Conservation (phyloP, 2,888 invertebrate genomes). For the Eupithecia insigniata region DNA sequence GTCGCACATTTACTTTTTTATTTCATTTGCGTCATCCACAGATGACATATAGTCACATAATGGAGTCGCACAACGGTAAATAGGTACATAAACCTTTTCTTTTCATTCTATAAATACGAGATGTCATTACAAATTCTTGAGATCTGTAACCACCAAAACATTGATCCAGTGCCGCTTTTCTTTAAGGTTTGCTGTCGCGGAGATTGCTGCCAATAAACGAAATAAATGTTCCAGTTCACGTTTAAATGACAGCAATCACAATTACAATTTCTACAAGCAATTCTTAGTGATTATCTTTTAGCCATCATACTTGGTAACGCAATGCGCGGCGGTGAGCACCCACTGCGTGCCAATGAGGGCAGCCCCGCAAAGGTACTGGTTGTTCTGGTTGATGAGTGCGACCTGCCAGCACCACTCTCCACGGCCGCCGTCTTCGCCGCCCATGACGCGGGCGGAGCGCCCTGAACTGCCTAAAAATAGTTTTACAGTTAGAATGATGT, state of each 20-base stretch:
- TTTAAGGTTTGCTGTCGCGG: not conserved
- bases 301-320: slow-evolving; percentile 93
- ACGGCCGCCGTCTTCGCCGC: slow-evolving; percentile 95
- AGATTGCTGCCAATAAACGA: not conserved
- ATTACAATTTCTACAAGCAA: too few relatives aligned
- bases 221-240: not conserved
- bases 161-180: not conserved
- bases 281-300: not conserved
- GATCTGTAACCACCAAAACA: not conserved
- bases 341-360: slow-evolving; percentile 97
- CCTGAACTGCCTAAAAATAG: slow-evolving; percentile 57
- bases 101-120: not conserved
- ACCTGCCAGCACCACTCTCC: slow-evolving; percentile 99
- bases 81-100: not conserved
- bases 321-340: slow-evolving; percentile 97
- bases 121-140: not conserved
- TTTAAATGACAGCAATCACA: not conserved
- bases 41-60: not conserved
- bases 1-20: too few relatives aligned
- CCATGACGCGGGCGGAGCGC: slow-evolving; percentile 86
- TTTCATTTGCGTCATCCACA: too few relatives aligned
- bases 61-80: not conserved
- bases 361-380: slow-evolving; percentile 97
- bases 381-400: slow-evolving; percentile 95
- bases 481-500: not conserved